Evolutionary conservation across 1,140 invertebrate species (phyloP).

Genomic region (Pseudachorutes palmiensis): DNA sequence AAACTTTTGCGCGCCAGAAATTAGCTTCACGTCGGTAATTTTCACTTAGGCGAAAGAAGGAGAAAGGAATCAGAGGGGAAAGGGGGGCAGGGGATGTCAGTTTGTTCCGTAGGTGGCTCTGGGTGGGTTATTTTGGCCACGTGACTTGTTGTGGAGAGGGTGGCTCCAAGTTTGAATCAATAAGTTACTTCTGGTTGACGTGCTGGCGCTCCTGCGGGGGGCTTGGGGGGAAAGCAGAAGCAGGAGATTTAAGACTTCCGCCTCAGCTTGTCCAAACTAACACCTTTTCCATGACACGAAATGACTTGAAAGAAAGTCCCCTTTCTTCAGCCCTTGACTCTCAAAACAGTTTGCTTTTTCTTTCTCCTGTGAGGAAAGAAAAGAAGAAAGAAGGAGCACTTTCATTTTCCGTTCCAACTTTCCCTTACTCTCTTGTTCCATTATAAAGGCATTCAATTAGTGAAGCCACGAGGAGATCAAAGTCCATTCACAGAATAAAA

Average conservation of each 20-base stretch:
- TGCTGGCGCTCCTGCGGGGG: background rate
- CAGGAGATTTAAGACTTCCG: background rate
- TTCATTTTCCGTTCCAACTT: too few species aligned
- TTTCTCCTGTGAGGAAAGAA: background rate
- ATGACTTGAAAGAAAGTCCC: background rate
- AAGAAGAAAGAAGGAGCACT: too few species aligned
- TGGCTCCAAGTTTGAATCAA: background rate
- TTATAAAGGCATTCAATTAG: slow-evolving; percentile 5
- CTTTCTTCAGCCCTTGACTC: too few species aligned
- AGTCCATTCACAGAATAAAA: too few species aligned
- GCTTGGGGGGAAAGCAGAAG: background rate
- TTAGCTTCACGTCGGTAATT: background rate
- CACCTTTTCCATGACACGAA: background rate
- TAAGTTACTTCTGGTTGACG: background rate
- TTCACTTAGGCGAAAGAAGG: background rate
- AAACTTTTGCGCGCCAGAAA: background rate
- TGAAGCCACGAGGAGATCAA: background rate
- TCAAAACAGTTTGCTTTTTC: background rate
- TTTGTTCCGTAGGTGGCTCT: too few species aligned
- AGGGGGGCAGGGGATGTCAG: too few species aligned
- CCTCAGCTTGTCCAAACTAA: background rate
- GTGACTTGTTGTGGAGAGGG: too few species aligned
- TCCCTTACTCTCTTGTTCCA: background rate
- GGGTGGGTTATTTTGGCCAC: too few species aligned
- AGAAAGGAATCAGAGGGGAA: background rate